phyloP scores from a whole-genome alignment of 2,797 vertebrate genomes.

The Fundulus diaphanus region DNA sequence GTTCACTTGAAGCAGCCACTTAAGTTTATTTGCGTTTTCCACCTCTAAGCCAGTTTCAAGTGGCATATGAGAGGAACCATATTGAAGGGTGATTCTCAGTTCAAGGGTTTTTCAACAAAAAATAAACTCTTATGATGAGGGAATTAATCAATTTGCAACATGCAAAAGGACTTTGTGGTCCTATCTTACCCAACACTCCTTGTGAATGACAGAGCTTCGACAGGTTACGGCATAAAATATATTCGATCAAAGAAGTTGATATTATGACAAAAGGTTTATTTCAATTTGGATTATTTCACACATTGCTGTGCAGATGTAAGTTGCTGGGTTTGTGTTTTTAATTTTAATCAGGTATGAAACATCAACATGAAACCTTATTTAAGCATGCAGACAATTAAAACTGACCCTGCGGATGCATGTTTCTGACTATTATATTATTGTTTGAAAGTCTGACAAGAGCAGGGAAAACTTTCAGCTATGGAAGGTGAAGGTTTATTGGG shows the following conservation, averaged over 20 bases:
- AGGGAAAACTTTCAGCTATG: neutral
- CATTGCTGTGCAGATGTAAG: too few species aligned
- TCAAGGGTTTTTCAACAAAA: neutral
- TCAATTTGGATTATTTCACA: too few species aligned
- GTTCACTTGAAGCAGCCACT: too few species aligned
- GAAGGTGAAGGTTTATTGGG: neutral
- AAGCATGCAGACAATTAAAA: neutral
- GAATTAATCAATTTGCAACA: neutral
- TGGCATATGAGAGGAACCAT: too few species aligned
- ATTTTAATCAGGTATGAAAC: neutral
- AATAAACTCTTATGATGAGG: neutral
- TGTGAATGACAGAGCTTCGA: neutral
- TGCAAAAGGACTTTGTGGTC: neutral
- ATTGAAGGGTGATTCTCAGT: too few species aligned
- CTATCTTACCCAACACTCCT: neutral
- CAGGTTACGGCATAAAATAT: neutral
- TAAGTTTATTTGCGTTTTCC: too few species aligned
- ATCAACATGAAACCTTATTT: neutral
- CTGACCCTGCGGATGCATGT: neutral
- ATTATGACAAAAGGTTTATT: too few species aligned
- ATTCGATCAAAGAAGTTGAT: neutral
- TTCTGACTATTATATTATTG: neutral
- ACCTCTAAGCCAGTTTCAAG: too few species aligned
- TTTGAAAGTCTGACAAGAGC: neutral
- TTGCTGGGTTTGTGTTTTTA: neutral